phyloP scores from a whole-genome alignment of 2,113 vertebrate species.

The Heterocephalus glaber region DNA sequence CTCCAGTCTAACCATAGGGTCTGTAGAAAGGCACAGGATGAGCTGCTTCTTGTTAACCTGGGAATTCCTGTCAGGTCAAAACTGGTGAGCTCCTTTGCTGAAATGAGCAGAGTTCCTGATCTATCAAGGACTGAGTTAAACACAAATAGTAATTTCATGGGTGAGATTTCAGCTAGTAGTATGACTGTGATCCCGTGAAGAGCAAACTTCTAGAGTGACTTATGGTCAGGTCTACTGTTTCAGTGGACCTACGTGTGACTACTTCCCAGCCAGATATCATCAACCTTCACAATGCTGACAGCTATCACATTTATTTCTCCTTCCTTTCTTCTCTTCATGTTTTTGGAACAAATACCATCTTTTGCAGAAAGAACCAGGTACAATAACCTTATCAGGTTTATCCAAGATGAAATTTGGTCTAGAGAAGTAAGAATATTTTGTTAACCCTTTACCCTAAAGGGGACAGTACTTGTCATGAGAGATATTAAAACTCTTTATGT shows the following conservation, averaged over 20 bases:
- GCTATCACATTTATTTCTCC: not conserved
- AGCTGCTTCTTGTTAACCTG: not conserved
- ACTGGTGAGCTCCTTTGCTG: not conserved
- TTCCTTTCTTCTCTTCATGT: not conserved
- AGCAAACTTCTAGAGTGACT: not conserved
- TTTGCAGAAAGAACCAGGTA: not conserved
- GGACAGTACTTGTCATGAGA: not conserved
- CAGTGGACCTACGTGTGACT: not conserved
- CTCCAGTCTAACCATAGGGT: not conserved
- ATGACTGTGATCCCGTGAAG: not conserved
- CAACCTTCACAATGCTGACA: not conserved
- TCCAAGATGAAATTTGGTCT: not conserved
- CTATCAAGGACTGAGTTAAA: not conserved
- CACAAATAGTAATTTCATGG: not conserved
- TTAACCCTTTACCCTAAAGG: not conserved
- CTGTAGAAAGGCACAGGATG: too few species aligned
- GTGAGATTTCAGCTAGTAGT: not conserved
- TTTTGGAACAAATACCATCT: not conserved
- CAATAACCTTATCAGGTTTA: not conserved
- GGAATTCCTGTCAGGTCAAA: not conserved
- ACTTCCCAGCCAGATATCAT: not conserved
- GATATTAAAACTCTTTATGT: not conserved
- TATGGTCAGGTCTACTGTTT: not conserved
- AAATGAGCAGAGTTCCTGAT: not conserved
- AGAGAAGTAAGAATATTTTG: not conserved